Evolutionary conservation across 2,888 invertebrate genomes (phyloP).

Genomic region (Aspidiotus rigidus): DNA sequence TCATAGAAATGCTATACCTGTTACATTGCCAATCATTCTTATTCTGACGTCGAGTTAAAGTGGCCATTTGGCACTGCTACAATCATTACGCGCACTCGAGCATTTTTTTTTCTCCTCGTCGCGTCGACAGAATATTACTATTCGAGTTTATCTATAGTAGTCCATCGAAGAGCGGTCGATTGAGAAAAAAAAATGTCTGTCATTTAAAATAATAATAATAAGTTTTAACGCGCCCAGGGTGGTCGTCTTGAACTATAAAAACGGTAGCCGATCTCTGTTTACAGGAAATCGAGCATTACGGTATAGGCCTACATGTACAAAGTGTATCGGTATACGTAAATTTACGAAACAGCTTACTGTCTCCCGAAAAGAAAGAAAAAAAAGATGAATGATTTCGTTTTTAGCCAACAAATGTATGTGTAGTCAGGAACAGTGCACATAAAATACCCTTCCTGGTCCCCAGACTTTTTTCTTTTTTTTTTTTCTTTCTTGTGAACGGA

Average conservation of each 20-base stretch:
- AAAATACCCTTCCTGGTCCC: not conserved
- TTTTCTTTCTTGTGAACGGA: not conserved
- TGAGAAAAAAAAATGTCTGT: not conserved
- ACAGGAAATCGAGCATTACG: constrained; percentile 31
- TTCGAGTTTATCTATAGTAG: too few species aligned
- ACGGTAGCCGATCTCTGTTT: constrained; percentile 29
- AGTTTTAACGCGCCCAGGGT: constrained; percentile 1
- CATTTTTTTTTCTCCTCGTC: too few species aligned
- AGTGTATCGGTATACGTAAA: constrained; percentile 22
- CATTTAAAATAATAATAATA: constrained; percentile 1
- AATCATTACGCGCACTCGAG: too few species aligned
- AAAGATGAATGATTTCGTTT: constrained; percentile 32
- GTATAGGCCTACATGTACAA: constrained; percentile 12
- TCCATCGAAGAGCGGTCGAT: not conserved
- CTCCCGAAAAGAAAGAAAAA: constrained; percentile 4
- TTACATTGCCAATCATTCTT: too few species aligned
- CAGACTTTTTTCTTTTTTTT: not conserved
- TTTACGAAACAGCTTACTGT: constrained; percentile 31
- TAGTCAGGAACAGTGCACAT: constrained; percentile 26
- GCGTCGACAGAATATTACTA: too few species aligned
- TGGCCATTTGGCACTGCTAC: too few species aligned
- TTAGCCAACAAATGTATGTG: constrained; percentile 32
- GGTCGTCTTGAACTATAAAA: not conserved
- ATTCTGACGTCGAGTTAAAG: too few species aligned
- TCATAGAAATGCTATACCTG: too few species aligned